Evolutionary conservation across 2,113 vertebrate species (phyloP).

Genomic region (Platichthys flesus): DNA sequence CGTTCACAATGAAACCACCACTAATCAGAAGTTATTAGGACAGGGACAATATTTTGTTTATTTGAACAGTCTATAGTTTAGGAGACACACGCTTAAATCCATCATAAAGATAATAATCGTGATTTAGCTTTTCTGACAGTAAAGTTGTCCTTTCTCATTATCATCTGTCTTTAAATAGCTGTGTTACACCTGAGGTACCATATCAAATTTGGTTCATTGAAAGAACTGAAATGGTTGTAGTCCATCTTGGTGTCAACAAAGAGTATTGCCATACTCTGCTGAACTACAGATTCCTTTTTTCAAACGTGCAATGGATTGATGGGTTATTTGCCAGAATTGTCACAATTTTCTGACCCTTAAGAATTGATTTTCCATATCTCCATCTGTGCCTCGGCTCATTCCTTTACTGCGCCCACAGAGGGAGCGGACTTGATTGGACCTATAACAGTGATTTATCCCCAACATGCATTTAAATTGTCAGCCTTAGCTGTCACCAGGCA

Average conservation of each 20-base stretch:
- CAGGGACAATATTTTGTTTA: too few species aligned
- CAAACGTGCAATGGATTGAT: constrained; percentile 12
- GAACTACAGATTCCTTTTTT: constrained; percentile 7
- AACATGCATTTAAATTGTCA: constrained; percentile 29
- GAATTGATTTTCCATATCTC: neutral
- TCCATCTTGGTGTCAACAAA: neutral
- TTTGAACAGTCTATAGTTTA: too few species aligned
- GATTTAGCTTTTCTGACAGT: too few species aligned
- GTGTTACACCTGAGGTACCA: too few species aligned
- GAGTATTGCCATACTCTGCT: neutral
- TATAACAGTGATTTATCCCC: constrained; percentile 43
- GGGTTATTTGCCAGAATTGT: constrained; percentile 2
- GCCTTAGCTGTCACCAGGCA: constrained; percentile 1
- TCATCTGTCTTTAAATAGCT: too few species aligned
- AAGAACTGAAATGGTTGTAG: neutral
- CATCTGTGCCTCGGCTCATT: neutral
- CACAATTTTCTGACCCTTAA: constrained; percentile 20
- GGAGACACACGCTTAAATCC: too few species aligned
- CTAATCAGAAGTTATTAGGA: too few species aligned
- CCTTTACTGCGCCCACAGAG: constrained; percentile 8
- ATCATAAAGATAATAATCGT: too few species aligned
- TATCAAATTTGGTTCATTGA: neutral
- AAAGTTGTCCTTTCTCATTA: too few species aligned
- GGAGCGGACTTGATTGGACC: constrained; percentile 5
- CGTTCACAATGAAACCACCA: too few species aligned